Evolutionary conservation across 2,888 invertebrate species (phyloP), one percentile per base, ranked within the genome.

Genomic region (Temnothorax ravouxi): DNA sequence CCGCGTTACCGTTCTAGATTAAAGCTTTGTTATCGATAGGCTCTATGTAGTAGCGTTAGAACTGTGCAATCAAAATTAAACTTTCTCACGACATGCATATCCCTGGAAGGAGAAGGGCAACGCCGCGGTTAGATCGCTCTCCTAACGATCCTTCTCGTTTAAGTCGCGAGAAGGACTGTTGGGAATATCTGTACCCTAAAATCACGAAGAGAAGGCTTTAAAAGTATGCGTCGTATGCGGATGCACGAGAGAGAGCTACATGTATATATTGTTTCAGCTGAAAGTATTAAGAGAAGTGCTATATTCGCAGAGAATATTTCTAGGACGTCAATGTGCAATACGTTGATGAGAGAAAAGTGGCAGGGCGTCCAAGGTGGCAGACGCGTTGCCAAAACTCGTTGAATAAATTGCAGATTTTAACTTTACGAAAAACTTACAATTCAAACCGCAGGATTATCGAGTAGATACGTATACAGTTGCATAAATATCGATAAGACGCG

Each of bases 51-150:
- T 79, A 79, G 59, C 21, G 25, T 80, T 80, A 72, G 72, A 72
- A 72, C 47, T 80, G 79, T 80, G 79, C 79, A 80, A 80, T 80
- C 74, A 80, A 80, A 80, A 80, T 80, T 71, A 25, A 66, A 80
- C n/a, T 38, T 72, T 79, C 59, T 67, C 67, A 47, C 66, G 18
- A 52, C 59, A 50, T n/a, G 47, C 47, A 54, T 59, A 59, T n/a
- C 21, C 6, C 2, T 47, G 2, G 47, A 72, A 38, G 56, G 44
- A 59, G 15, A 80, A 72, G 34, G 25, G 38, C 21, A 47, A n/a
- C 21, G 41, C 25, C 34, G 47, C 21, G 34, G 1, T n/a, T 29
- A 34, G 11, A 56, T 34, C 13, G 18, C 13, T 47, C 38, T 59
- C 15, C 47, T 25, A 44, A 50, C 38, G 9, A 25, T 80, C 18